Percentiles rank a stretch among this genome's conserved stretches.
Conservation (phyloP, 2,113 vertebrate species). For the Burhinus oedicnemus region DNA sequence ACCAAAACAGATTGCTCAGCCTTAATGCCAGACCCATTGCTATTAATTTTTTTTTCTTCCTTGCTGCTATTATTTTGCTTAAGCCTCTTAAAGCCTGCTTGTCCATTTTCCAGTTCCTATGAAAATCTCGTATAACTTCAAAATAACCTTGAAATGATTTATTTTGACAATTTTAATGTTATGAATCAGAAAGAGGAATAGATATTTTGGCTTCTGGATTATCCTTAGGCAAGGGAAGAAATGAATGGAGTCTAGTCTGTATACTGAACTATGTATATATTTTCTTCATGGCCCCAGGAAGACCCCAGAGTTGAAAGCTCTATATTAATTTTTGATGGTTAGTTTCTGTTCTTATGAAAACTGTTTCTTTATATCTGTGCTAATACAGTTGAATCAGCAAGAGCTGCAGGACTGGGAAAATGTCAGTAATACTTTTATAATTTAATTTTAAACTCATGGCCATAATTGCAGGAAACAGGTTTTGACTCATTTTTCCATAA, state of each 20-base stretch:
- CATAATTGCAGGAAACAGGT: background rate
- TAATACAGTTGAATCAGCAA: background rate
- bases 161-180: slow-evolving; percentile 3
- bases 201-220: slow-evolving; percentile 4
- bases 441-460: background rate
- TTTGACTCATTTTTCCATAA: background rate
- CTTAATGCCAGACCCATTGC: background rate
- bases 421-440: background rate
- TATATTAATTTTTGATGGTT: slow-evolving; percentile 41
- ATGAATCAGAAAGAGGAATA: background rate
- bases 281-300: slow-evolving; percentile 15
- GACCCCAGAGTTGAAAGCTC: background rate
- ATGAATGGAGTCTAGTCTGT: background rate
- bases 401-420: background rate
- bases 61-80: background rate
- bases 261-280: background rate
- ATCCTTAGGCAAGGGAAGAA: slow-evolving; percentile 11
- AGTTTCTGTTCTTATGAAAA: slow-evolving; percentile 5
- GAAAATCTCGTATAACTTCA: background rate
- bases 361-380: background rate
- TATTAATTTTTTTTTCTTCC: background rate
- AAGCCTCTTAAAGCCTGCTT: background rate
- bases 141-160: slow-evolving; percentile 15
- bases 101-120: background rate
- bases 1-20: background rate